Base-by-base conservation (phyloP, 64 coral and sea anemone genomes). In the Trachythela sp. region DNA sequence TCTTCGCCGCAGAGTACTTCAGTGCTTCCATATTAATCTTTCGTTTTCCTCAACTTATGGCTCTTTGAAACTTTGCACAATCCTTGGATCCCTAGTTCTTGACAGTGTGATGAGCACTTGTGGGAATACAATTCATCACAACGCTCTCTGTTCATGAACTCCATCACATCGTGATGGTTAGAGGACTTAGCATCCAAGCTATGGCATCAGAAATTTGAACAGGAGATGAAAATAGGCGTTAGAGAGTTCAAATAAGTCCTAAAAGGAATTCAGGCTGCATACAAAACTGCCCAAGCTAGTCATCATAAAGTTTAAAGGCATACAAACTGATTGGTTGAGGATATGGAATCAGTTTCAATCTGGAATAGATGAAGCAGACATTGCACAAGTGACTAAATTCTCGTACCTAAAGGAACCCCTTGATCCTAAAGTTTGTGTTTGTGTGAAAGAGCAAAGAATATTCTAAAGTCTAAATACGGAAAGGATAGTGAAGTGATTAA, bases 381-480 rank as follows among this genome's bases (percentile, higher is more conserved):
- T 68, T 8, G 20, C 59, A 68, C 20, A n/a, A 68, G 30, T 68
- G 30, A 68, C 59, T 14, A 68, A 68, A 14, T 68, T 68, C 59
- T 68, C 18, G 5, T 68, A 68, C 18, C 5, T 68, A 14, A 68
- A 68, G 15, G 59, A 68, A 68, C 59, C 5, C 2, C 59, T 68
- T 31, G 20, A 68, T 22, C 20, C 59, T 6, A 22, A 68, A 14
- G 59, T 68, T 8, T 14, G 59, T 5, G 20, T 31, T 68, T 68
- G 59, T 68, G 30, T 39, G 56, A 13, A 49, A 59, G 50, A 88
- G 86, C 86, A 29, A 88, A 88, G 86, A 31, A 88, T 26, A 70
- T 70, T 40, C 26, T 70, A 8, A 40, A 60, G 50, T 36, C 30
- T 40, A 32, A 67, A 39, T 88, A 70, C 70, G 86, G 35, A 8